Conservation (phyloP, 2,797 vertebrate species). For the Mus caroli region DNA sequence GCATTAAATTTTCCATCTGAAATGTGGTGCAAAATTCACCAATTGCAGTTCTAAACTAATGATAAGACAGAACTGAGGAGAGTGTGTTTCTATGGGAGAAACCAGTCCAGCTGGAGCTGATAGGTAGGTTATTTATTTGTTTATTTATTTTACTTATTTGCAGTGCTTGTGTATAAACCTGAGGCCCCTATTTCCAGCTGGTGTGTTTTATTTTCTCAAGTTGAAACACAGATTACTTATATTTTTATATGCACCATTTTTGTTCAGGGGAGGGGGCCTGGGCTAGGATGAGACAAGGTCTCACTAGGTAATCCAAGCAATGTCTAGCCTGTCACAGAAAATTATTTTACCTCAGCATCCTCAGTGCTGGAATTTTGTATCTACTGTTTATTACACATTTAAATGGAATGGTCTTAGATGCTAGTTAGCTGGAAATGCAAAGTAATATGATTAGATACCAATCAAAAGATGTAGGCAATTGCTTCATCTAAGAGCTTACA, state of each 20-base stretch:
- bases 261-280: too few species aligned
- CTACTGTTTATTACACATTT: slow-evolving; percentile 38
- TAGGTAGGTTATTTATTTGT: background rate
- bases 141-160: background rate
- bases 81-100: background rate
- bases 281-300: background rate
- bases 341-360: background rate
- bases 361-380: background rate
- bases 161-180: background rate
- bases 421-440: slow-evolving; percentile 24
- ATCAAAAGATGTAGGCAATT: background rate
- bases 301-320: background rate
- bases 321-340: background rate
- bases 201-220: slow-evolving; percentile 31
- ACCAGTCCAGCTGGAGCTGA: background rate
- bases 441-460: background rate
- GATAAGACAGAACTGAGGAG: background rate
- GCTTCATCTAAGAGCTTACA: background rate
- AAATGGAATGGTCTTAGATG: background rate
- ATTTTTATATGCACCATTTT: background rate
- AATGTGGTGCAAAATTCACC: background rate
- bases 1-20: background rate
- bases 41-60: background rate
- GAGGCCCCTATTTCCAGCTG: background rate
- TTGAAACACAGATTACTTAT: background rate